Percentiles rank a stretch among this genome's conserved stretches.
Conservation (phyloP, 2,888 invertebrate species). For the Lasioglossum figueresi region DNA sequence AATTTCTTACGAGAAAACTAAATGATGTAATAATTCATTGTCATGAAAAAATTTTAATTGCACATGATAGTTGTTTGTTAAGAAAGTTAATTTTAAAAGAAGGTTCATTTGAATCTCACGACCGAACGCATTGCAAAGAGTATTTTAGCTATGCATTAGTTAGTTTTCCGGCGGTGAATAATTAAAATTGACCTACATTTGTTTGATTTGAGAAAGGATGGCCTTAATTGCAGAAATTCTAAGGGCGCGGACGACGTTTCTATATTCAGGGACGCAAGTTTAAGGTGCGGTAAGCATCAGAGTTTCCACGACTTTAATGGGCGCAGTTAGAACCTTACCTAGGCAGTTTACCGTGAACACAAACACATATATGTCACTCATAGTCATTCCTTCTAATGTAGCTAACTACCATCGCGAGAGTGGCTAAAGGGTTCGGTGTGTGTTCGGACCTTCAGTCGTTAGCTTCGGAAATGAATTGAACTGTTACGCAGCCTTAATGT, state of each 20-base stretch:
- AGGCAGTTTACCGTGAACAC: slow-evolving; percentile 40
- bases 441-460: slow-evolving; percentile 38
- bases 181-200: neutral
- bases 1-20: no score
- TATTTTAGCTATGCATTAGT: neutral
- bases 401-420: slow-evolving; percentile 54
- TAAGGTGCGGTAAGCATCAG: slow-evolving; percentile 53
- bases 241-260: slow-evolving; percentile 37
- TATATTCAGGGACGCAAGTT: slow-evolving; percentile 32
- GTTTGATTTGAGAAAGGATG: neutral
- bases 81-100: no score
- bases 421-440: slow-evolving; percentile 48
- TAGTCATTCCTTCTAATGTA: slow-evolving; percentile 67
- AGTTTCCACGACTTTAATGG: slow-evolving; percentile 62
- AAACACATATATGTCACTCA: slow-evolving; percentile 51
- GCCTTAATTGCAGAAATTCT: neutral
- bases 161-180: neutral
- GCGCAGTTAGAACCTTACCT: slow-evolving; percentile 55
- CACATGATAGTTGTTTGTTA: no score
- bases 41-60: no score
- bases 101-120: no score
- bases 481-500: slow-evolving; percentile 33
- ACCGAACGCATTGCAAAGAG: neutral
- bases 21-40: no score
- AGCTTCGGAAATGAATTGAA: slow-evolving; percentile 49